Base-by-base conservation (phyloP, 2,113 vertebrate genomes). In the Nothobranchius furzeri region DNA sequence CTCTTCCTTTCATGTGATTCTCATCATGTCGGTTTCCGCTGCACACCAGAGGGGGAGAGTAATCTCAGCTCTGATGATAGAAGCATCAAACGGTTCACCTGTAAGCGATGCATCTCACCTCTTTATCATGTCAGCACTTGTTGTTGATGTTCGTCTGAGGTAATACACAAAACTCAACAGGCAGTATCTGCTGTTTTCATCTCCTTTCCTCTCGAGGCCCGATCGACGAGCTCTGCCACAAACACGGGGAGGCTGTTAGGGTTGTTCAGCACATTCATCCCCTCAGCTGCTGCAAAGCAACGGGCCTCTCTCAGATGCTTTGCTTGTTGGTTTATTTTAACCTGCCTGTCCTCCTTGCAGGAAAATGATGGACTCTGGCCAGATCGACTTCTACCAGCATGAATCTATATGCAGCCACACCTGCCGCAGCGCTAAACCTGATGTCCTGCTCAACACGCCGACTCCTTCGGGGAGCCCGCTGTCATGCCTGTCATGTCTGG, bases 301-400 rank as follows among this genome's bases (percentile, higher is more conserved):
- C 20, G 20, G 48, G 66, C 68, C 30, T 30, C 30, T 64, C 68
- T 50, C 35, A 36, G 43, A 57, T 61, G 47, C 6, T 75, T 43
- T 42, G 12, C 6, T 3, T 45, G 24, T 59, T 77, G 5, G 50
- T 30, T 30, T 40, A 40, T 49, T 78, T 56, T 52, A 75, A 78
- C 48, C 66, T 63, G 70, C 49, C 37, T 70, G 60, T 60, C 50
- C 14, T 59, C 47, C 14, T 48, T 51, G 65, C 87, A 98, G 96
- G 90, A 98, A 97, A 89, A 97, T 98, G 95, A 98, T 98, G 96
- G 96, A 98, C 82, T 97, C 95, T 0, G 96, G 96, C 52, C 95
- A 98, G 86, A 96, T 98, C 40, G 96, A 98, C 82, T 98, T 98
- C 87, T 98, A 96, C 89, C 96, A 96, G 64, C 96, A 98, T 0